Conservation (phyloP, 2,888 invertebrate genomes). For the Melipona beecheii region DNA sequence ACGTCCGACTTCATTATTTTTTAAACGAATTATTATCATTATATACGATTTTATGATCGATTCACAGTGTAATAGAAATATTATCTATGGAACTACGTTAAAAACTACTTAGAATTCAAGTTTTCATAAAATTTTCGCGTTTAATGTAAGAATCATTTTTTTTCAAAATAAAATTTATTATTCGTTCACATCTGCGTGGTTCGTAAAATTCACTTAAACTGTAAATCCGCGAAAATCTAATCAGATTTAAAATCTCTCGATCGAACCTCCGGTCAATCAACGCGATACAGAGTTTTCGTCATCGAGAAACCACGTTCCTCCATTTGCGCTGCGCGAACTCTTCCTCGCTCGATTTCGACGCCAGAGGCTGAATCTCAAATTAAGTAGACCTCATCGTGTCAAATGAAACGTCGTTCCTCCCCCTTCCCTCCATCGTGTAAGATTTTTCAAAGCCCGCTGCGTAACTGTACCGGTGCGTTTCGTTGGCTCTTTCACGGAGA, state of each 20-base stretch:
- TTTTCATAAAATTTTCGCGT: too few species aligned
- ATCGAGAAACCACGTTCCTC: too few species aligned
- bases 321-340: too few species aligned
- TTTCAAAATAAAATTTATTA: neutral
- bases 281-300: too few species aligned
- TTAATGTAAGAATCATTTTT: too few species aligned
- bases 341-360: neutral
- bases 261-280: neutral
- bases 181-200: neutral
- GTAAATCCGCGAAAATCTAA: neutral
- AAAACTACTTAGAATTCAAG: too few species aligned
- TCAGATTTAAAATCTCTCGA: neutral
- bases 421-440: neutral
- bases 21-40: accelerated
- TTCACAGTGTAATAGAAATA: too few species aligned
- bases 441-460: neutral
- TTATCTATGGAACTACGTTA: too few species aligned
- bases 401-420: neutral
- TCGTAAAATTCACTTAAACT: neutral
- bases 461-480: neutral
- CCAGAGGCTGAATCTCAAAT: neutral
- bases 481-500: neutral
- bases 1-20: neutral
- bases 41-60: neutral
- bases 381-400: neutral